phyloP scores from a whole-genome alignment of 2,113 vertebrate species.

The Podarcis muralis region DNA sequence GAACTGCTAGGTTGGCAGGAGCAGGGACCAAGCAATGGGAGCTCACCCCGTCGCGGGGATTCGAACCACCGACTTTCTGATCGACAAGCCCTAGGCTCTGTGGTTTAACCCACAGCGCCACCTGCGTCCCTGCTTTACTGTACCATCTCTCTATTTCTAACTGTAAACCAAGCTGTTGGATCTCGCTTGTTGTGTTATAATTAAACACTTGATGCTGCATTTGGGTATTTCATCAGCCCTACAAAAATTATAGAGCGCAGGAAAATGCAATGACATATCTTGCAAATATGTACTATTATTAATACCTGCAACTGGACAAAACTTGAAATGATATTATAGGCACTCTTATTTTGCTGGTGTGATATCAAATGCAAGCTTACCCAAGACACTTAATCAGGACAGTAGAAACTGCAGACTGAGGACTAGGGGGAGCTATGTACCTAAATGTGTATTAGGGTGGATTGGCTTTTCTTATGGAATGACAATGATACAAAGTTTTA shows the following conservation, averaged over 20 bases:
- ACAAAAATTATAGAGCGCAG: not conserved
- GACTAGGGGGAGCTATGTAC: slow-evolving; percentile 52
- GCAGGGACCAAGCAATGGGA: too few species aligned
- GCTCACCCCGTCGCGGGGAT: too few species aligned
- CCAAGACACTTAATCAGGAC: not conserved
- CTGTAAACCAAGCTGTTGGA: too few species aligned
- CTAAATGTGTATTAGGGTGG: not conserved
- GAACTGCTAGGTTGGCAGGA: too few species aligned
- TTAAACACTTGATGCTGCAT: not conserved
- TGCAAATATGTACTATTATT: not conserved
- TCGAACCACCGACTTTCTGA: too few species aligned
- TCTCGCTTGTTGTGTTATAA: not conserved
- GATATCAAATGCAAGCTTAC: not conserved
- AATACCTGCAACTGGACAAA: not conserved
- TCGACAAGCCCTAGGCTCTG: too few species aligned
- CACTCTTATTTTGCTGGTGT: too few species aligned
- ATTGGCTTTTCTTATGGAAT: not conserved
- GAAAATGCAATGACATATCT: not conserved
- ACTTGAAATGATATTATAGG: not conserved
- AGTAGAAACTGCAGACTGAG: not conserved
- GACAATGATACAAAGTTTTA: too few species aligned
- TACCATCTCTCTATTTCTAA: not conserved
- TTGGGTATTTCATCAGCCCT: not conserved
- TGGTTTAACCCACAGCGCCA: too few species aligned
- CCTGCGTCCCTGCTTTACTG: too few species aligned